Evolutionary conservation across 2,888 invertebrate genomes (phyloP).

Genomic region (Blera fallax): DNA sequence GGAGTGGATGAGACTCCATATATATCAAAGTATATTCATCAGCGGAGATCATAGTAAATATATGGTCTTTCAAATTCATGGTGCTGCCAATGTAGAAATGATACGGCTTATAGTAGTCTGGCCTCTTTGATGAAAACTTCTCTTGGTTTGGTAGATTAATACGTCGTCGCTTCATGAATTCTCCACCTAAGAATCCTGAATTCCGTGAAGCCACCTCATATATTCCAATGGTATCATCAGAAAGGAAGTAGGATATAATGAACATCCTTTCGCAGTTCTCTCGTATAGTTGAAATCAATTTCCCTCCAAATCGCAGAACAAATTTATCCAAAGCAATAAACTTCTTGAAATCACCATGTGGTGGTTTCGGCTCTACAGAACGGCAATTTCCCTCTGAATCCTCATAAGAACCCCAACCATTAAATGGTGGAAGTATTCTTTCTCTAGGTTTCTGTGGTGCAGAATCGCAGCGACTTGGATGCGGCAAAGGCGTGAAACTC

Average conservation of each 20-base stretch:
- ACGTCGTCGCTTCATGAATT: slow-evolving; percentile 87
- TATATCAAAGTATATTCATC: slow-evolving; percentile 94
- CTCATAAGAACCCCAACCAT: slow-evolving; percentile 94
- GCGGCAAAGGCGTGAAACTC: slow-evolving; percentile 77
- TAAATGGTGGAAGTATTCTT: slow-evolving; percentile 89
- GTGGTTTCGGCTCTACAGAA: slow-evolving; percentile 90
- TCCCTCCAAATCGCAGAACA: slow-evolving; percentile 89
- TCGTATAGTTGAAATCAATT: slow-evolving; percentile 88
- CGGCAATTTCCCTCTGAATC: slow-evolving; percentile 95
- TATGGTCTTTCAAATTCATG: slow-evolving; percentile 89
- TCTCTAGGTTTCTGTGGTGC: slow-evolving; percentile 67
- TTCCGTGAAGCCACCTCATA: slow-evolving; percentile 90
- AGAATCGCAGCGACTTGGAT: slow-evolving; percentile 76
- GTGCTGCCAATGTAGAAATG: slow-evolving; percentile 94
- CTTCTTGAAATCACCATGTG: slow-evolving; percentile 89
- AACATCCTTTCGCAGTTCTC: slow-evolving; percentile 87
- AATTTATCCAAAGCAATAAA: slow-evolving; percentile 91
- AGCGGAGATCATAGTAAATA: slow-evolving; percentile 90
- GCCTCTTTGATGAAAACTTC: slow-evolving; percentile 87
- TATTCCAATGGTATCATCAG: slow-evolving; percentile 92
- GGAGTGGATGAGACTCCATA: slow-evolving; percentile 90
- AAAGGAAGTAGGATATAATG: slow-evolving; percentile 90
- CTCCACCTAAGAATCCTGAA: slow-evolving; percentile 86
- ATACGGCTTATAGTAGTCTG: slow-evolving; percentile 88
- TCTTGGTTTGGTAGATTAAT: slow-evolving; percentile 89